Evolutionary conservation across 2,113 vertebrate genomes (phyloP).

Genomic region (Takifugu flavidus): DNA sequence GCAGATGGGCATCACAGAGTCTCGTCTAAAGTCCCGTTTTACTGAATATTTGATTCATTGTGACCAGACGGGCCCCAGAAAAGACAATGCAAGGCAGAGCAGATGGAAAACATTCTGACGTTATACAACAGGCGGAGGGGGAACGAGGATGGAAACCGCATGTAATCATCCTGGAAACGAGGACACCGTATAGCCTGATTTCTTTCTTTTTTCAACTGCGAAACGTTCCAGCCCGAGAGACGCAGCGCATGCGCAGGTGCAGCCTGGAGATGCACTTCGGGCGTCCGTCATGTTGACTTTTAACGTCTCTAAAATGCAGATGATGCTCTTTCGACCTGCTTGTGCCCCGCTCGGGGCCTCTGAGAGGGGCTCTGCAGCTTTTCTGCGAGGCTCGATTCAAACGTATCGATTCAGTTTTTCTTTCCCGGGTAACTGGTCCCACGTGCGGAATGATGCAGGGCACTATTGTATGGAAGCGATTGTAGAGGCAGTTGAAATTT

Average conservation of each 20-base stretch:
- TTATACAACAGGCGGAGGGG: constrained; percentile 35
- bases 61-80: constrained; percentile 11
- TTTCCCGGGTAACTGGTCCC: too few species aligned
- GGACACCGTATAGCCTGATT: not conserved
- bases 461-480: not conserved
- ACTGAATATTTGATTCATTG: constrained; percentile 34
- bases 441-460: not conserved
- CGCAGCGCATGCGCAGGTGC: constrained; percentile 14
- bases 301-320: too few species aligned
- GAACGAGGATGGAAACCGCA: constrained; percentile 9
- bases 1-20: constrained; percentile 28
- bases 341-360: not conserved
- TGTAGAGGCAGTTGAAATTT: too few species aligned
- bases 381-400: too few species aligned
- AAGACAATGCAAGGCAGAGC: constrained; percentile 20
- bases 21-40: constrained; percentile 41
- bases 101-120: not conserved
- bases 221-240: too few species aligned
- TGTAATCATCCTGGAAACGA: constrained; percentile 9
- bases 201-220: too few species aligned
- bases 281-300: not conserved
- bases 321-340: not conserved
- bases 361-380: not conserved
- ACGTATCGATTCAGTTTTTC: too few species aligned
- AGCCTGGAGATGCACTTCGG: not conserved